These are phyloP conservation scores for Platichthys flesus DNA, from an alignment of 2,113 vertebrate genomes.

Conservation along the genomic window DNA sequence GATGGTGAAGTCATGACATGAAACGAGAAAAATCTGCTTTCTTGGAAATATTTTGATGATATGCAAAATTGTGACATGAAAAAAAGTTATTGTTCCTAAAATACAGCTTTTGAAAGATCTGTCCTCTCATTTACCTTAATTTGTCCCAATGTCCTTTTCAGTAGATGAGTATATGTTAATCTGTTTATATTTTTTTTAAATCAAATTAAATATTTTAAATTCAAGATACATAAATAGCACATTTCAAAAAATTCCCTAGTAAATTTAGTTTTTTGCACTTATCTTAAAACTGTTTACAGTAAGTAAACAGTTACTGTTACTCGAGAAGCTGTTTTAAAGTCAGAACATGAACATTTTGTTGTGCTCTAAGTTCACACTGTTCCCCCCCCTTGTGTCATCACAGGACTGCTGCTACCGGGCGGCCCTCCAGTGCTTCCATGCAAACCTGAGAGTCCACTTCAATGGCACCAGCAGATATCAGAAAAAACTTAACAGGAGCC, in stretches of 20 bases:
- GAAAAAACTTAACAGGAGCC: slow-evolving; percentile 42
- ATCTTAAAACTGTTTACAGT: too few species aligned
- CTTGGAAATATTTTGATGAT: slow-evolving; percentile 48
- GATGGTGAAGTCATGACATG: slow-evolving; percentile 34
- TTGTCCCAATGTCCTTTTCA: background rate
- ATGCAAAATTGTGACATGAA: background rate
- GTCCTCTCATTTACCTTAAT: background rate
- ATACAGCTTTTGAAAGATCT: background rate
- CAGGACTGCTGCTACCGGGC: slow-evolving; percentile 72
- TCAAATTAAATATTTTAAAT: too few species aligned
- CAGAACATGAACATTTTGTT: too few species aligned
- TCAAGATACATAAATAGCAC: too few species aligned
- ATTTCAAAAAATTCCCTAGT: too few species aligned
- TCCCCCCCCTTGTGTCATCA: background rate
- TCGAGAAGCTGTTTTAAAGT: too few species aligned
- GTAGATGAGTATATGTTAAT: too few species aligned
- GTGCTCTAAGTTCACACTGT: too few species aligned
- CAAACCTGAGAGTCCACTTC: rapidly evolving
- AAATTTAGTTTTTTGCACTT: too few species aligned
- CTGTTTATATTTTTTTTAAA: too few species aligned
- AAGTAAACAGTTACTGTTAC: too few species aligned
- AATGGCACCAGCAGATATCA: rapidly evolving
- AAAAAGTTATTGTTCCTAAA: background rate
- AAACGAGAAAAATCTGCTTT: slow-evolving; percentile 46
- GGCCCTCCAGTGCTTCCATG: slow-evolving; percentile 69